Conservation (phyloP, 2,888 invertebrate species). For the Tetragonisca angustula region DNA sequence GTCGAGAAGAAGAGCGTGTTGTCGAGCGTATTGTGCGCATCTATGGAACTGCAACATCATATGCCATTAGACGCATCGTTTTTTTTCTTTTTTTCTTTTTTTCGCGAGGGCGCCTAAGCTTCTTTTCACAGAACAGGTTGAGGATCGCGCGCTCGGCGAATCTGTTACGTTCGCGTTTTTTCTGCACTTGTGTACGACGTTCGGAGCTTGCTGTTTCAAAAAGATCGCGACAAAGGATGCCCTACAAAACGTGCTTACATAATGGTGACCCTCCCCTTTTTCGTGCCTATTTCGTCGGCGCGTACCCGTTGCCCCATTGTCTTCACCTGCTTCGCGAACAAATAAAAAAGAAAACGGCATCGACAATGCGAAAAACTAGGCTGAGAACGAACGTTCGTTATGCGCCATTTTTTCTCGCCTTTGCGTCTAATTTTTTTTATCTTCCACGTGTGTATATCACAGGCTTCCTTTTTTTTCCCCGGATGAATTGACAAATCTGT, state of each 20-base stretch:
- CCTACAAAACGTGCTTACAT: slow-evolving; percentile 39
- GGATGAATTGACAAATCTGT: too few species aligned
- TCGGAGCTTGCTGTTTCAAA: slow-evolving; percentile 37
- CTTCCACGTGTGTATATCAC: too few species aligned
- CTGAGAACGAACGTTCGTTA: slow-evolving; percentile 13
- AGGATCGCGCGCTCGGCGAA: slow-evolving; percentile 19
- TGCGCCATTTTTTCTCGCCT: neutral
- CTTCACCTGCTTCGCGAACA: neutral
- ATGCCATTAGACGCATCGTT: slow-evolving; percentile 13
- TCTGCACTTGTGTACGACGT: slow-evolving; percentile 29
- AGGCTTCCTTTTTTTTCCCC: too few species aligned
- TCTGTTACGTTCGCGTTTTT: slow-evolving; percentile 39
- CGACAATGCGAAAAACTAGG: slow-evolving; percentile 30
- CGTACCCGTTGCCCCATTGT: neutral
- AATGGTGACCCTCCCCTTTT: slow-evolving; percentile 25
- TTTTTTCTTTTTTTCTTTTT: too few species aligned
- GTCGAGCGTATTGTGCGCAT: neutral
- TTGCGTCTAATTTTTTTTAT: neutral
- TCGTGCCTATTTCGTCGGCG: slow-evolving; percentile 19
- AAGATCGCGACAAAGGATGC: slow-evolving; percentile 43
- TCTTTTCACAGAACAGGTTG: slow-evolving; percentile 22
- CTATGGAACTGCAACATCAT: slow-evolving; percentile 3
- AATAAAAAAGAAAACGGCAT: neutral
- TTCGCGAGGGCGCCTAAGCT: slow-evolving; percentile 7
- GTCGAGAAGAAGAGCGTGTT: neutral